Percentiles rank a stretch among this genome's conserved stretches.
Evolutionary conservation across 2,888 invertebrate species (phyloP).

Genomic region (Gerris lacustris): DNA sequence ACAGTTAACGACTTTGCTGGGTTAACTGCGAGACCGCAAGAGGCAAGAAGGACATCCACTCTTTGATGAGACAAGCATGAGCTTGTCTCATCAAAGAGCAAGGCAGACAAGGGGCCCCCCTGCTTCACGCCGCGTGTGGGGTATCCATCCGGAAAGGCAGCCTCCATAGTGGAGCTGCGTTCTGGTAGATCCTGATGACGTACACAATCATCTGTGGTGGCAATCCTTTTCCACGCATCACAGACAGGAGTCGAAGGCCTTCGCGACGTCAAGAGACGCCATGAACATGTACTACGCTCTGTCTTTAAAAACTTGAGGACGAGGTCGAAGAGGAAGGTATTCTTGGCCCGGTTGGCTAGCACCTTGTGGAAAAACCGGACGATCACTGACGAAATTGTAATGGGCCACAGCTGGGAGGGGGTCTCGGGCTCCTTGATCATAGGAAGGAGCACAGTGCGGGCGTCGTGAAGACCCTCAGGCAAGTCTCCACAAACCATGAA

Average conservation of each 20-base stretch:
- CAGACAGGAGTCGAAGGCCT: slow-evolving; percentile 37
- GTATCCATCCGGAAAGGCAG: no score
- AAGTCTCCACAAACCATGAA: no score
- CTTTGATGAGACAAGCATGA: no score
- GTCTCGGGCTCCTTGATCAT: not conserved
- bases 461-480: not conserved
- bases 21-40: slow-evolving; percentile 18
- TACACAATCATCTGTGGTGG: slow-evolving; percentile 33
- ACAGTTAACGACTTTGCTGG: slow-evolving; percentile 32
- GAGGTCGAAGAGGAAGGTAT: not conserved
- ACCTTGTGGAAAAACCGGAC: slow-evolving; percentile 22
- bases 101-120: slow-evolving; percentile 36
- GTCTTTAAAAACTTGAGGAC: slow-evolving; percentile 9
- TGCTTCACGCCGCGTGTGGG: no score
- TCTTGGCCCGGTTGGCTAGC: slow-evolving; percentile 24
- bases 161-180: no score
- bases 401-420: slow-evolving; percentile 9
- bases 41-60: not conserved
- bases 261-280: slow-evolving; percentile 35
- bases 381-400: slow-evolving; percentile 22
- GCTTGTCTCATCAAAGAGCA: slow-evolving; percentile 35
- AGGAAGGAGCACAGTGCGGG: not conserved
- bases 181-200: no score
- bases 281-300: not conserved
- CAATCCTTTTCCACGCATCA: slow-evolving; percentile 34